Evolutionary conservation across 2,797 vertebrate species (phyloP), one percentile per base, ranked within the genome.

Genomic region (Naso thynnoides): DNA sequence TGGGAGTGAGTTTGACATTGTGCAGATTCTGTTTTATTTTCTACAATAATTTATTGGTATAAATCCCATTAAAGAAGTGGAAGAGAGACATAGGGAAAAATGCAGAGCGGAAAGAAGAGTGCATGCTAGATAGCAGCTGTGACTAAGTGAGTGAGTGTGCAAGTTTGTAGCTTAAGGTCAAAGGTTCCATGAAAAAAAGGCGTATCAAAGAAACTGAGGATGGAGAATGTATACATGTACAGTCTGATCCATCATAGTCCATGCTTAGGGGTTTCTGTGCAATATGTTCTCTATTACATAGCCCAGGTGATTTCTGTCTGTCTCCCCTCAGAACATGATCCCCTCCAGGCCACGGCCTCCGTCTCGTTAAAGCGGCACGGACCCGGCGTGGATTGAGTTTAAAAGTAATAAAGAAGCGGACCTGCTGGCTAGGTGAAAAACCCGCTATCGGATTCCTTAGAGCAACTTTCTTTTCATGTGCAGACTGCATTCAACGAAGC

Each of bases 381-480:
- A 93, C 86, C 76, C 66, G 86, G 95, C 92, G 95, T 96, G 95
- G 96, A 96, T 98, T 96, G 96, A 94, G 96, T 97, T 97, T 97
- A 97, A 98, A 98, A 96, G 96, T 96, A 96, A 98, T 97, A 97
- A 97, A 96, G 89, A 93, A 95, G 95, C 86, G 94, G 96, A 96
- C 96, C 96, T 97, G 96, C 95, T 95, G 94, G 95, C 95, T 94
- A 98, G 97, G 97, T 99, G 96, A 98, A 98, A 96, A 97, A 96
- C 95, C 94, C 88, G 86, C 96, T 95, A 96, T 98, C 96, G 92
- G 95, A 96, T 98, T 96, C 96, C 96, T 94, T 89, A 93, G 94
- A 93, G 91, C 93, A 94, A 95, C 90, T 92, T 95, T 95, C 95
- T 97, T 98, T 98, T 98, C 96, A 97, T 98, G 97, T 98, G 96